Evolutionary conservation across 1,140 invertebrate species (phyloP), one percentile per base, ranked within the genome.

Genomic region (Armadillidium nasatum): DNA sequence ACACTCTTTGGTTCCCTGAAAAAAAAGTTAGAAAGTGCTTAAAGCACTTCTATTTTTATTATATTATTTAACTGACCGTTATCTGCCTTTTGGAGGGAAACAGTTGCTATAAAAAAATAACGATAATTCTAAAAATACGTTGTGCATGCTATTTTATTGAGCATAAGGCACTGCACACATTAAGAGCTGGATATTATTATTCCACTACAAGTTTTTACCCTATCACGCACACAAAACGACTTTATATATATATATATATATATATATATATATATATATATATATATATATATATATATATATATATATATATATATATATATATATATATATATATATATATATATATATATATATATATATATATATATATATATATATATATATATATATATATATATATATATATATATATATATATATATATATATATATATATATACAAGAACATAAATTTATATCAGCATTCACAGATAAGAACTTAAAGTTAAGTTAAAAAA

Each of bases 31-130:
- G 7, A 1, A 15, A 19, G 50, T 7, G 50, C 11, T 13, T 60
- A 19, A 60, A 13, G 50, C 50, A 60, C 50, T 60, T 60, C 7
- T 7, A 15, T 19, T 60, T 60, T 60, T 7, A 15, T 19, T 60
- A 60, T 15, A 60, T 33, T 33, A 33, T 33, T 33, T 33, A 60
- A 60, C 50, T 60, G 50, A 60, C 50, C 50, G 50, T 60, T 60
- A 60, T 60, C 50, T 60, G 50, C 50, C 11, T 60, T 60, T 19
- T 60, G 50, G 50, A 60, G 50, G 50, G 50, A 60, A 60, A 60
- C 50, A 60, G 50, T 60, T 60, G 19, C 50, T 60, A 60, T 60
- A 60, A 19, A 60, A 60, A 60, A 60, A 60, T 60, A 60, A 60
- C 50, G 50, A 13, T 60, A 19, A 60, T 60, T 60, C 50, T 60